Conservation (phyloP, 2,888 invertebrate genomes). For the Trachelus tabidus region DNA sequence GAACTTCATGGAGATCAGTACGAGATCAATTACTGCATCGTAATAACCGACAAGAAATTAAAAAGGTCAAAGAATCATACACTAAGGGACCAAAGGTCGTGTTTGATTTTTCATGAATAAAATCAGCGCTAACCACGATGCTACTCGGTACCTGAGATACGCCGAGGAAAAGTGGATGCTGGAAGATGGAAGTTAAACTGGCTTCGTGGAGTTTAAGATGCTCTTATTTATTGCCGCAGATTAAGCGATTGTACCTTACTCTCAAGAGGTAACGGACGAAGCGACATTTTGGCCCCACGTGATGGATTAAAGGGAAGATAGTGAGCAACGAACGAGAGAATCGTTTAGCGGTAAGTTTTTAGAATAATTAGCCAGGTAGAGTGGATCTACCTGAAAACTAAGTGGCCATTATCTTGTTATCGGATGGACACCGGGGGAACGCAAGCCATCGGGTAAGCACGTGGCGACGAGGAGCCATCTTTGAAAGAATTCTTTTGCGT, state of each 20-base stretch:
- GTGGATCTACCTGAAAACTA: neutral
- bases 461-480: neutral
- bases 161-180: neutral
- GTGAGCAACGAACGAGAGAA: neutral
- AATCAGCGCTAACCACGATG: neutral
- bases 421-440: neutral
- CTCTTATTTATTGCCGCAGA: conserved; percentile 2
- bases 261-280: neutral
- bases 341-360: neutral
- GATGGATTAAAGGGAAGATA: conserved; percentile 1
- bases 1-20: neutral
- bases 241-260: neutral
- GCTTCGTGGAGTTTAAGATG: neutral
- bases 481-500: neutral
- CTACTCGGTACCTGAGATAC: neutral
- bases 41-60: neutral
- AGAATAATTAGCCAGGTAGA: neutral
- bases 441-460: neutral
- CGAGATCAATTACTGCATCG: neutral
- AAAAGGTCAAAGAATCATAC: neutral
- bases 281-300: neutral
- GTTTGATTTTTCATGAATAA: neutral
- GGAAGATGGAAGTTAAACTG: neutral
- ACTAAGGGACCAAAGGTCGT: neutral
- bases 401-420: neutral